Percentiles rank a stretch among this genome's conserved stretches.
Conservation (phyloP, 2,797 vertebrate species). For the Sebastes paucispinis region DNA sequence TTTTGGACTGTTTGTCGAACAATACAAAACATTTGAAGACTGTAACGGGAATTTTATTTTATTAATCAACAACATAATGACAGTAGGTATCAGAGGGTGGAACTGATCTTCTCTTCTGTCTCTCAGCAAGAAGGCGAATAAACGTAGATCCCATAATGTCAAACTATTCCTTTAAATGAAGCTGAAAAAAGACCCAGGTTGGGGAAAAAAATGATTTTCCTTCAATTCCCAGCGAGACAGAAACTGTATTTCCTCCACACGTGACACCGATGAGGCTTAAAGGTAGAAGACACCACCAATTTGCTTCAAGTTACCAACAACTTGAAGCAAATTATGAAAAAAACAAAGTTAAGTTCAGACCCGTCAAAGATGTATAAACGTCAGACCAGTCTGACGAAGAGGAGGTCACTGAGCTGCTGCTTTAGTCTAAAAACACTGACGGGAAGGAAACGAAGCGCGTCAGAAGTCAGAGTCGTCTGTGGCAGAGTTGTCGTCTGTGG, state of each 20-base stretch:
- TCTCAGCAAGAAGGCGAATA: not conserved
- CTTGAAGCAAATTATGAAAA: not conserved
- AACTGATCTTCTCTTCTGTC: not conserved
- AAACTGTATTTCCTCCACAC: not conserved
- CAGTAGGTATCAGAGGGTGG: not conserved
- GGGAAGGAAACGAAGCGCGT: not conserved
- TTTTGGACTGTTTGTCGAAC: not conserved
- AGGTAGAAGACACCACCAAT: not conserved
- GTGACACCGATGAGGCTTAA: not conserved
- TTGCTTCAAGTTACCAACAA: not conserved
- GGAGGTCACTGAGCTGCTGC: not conserved
- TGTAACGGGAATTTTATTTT: not conserved
- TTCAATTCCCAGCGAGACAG: not conserved
- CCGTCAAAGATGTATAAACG: not conserved
- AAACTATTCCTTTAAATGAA: not conserved
- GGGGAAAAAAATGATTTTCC: not conserved
- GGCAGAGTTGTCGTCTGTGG: constrained; percentile 14
- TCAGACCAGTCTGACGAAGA: not conserved
- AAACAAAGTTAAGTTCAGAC: not conserved
- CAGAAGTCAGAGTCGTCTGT: constrained; percentile 59
- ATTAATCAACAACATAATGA: not conserved
- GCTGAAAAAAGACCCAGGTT: not conserved
- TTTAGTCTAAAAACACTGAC: not conserved
- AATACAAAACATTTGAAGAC: not conserved
- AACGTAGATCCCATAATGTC: not conserved